Conservation (phyloP, 1,140 invertebrate genomes). For the Papilio helenus region DNA sequence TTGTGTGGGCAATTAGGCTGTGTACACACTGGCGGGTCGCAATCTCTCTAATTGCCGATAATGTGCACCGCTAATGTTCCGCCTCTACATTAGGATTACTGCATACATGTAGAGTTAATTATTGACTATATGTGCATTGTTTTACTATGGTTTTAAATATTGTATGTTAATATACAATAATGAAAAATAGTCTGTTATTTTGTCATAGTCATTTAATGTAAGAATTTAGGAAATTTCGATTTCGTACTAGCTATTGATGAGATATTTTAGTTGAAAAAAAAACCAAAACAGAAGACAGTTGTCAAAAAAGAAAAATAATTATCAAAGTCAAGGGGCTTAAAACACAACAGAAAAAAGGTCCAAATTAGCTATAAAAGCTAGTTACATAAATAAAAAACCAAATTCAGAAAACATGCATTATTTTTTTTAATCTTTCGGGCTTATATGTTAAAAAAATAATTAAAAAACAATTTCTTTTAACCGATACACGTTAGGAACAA, state of each 20-base stretch:
- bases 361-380: too few species aligned
- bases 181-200: background rate
- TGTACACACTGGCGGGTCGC: background rate
- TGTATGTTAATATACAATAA: background rate
- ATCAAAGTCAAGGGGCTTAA: too few species aligned
- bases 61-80: background rate
- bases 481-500: conserved; percentile 3
- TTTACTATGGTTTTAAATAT: background rate
- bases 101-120: background rate
- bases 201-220: too few species aligned
- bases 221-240: too few species aligned
- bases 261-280: too few species aligned
- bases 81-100: background rate
- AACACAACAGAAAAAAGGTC: too few species aligned
- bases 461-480: background rate
- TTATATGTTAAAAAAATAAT: too few species aligned
- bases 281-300: too few species aligned
- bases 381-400: too few species aligned
- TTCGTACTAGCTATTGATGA: too few species aligned
- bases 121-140: background rate
- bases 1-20: conserved; percentile 7
- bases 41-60: conserved; percentile 5
- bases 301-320: too few species aligned
- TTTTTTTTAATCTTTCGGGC: background rate
- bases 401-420: background rate